Percentiles rank a stretch among this genome's conserved stretches.
These are phyloP conservation scores for Petrolisthes cinctipes DNA, from an alignment of 2,888 invertebrate genomes.

Conservation along the genomic window DNA sequence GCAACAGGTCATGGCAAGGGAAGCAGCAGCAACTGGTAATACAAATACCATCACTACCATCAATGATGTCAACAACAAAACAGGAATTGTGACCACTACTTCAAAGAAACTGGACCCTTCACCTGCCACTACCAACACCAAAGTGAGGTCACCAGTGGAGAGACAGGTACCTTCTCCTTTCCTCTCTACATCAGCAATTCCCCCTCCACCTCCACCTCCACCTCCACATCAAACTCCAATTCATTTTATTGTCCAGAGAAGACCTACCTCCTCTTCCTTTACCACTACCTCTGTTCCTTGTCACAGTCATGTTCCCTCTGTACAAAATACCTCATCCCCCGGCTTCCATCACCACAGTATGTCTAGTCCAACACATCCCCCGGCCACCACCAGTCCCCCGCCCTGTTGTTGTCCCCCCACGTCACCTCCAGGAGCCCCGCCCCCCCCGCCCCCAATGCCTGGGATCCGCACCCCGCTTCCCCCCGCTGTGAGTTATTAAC, in stretches of 20 bases:
- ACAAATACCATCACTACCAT: not conserved
- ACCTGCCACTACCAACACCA: slow-evolving; percentile 11
- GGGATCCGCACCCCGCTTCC: slow-evolving; percentile 41
- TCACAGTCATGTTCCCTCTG: slow-evolving; percentile 19
- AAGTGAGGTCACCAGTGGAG: not conserved
- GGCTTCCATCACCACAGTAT: slow-evolving; percentile 24
- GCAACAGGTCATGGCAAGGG: not conserved
- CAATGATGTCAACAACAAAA: not conserved
- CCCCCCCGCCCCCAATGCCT: slow-evolving; percentile 43
- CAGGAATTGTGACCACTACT: not conserved
- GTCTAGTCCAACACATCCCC: slow-evolving; percentile 39
- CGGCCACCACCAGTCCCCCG: slow-evolving; percentile 24
- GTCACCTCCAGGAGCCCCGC: slow-evolving; percentile 39
- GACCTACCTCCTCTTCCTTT: not conserved
- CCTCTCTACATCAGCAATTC: slow-evolving; percentile 9
- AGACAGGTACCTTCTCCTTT: slow-evolving; percentile 46
- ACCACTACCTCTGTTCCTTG: slow-evolving; percentile 4
- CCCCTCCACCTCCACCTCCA: slow-evolving; percentile 25
- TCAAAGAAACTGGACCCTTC: not conserved
- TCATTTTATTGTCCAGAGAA: no score
- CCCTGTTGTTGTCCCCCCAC: slow-evolving; percentile 27
- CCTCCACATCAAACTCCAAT: no score
- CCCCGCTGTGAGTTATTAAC: slow-evolving; percentile 50
- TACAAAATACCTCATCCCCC: slow-evolving; percentile 4
- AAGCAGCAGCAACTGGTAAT: no score